Evolutionary conservation across 2,797 vertebrate species (phyloP).

Genomic region (Epinephelus coioides): DNA sequence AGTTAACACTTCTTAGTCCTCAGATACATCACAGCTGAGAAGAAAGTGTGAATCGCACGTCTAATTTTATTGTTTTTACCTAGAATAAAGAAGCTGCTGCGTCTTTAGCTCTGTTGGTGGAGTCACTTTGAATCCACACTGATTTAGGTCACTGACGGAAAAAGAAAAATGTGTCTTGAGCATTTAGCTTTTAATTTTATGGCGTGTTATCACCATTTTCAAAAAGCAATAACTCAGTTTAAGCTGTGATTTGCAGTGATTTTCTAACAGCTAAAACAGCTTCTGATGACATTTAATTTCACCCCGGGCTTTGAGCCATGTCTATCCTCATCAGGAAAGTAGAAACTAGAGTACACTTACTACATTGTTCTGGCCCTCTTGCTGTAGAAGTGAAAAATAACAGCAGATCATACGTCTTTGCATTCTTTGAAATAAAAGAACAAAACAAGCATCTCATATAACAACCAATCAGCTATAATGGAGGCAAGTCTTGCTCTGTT

Average conservation of each 20-base stretch:
- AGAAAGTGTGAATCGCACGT: background rate
- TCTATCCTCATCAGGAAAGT: background rate
- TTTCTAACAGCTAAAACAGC: constrained; percentile 15
- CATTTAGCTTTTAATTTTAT: constrained; percentile 39
- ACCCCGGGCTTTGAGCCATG: background rate
- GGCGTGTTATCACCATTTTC: constrained; percentile 19
- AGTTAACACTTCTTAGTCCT: background rate
- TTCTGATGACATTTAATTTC: constrained; percentile 34
- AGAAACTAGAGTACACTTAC: too few relatives aligned
- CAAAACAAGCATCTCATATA: constrained; percentile 48
- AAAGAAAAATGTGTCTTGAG: constrained; percentile 27
- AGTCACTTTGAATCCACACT: background rate
- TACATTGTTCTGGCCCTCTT: too few relatives aligned
- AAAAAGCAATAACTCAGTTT: constrained; percentile 28
- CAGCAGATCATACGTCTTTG: constrained; percentile 31
- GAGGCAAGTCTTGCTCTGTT: constrained; percentile 51
- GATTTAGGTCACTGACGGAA: constrained; percentile 7
- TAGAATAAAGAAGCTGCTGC: background rate
- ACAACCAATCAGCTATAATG: constrained; percentile 53
- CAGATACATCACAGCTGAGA: constrained; percentile 7
- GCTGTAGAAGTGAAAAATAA: constrained; percentile 22
- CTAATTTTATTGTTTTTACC: background rate
- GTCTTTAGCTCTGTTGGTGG: background rate
- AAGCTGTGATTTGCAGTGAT: constrained; percentile 19
- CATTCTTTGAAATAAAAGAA: constrained; percentile 43